Evolutionary conservation across 1,140 invertebrate species (phyloP), one percentile per base, ranked within the genome.

Genomic region (Drosophila pseudoananassae): DNA sequence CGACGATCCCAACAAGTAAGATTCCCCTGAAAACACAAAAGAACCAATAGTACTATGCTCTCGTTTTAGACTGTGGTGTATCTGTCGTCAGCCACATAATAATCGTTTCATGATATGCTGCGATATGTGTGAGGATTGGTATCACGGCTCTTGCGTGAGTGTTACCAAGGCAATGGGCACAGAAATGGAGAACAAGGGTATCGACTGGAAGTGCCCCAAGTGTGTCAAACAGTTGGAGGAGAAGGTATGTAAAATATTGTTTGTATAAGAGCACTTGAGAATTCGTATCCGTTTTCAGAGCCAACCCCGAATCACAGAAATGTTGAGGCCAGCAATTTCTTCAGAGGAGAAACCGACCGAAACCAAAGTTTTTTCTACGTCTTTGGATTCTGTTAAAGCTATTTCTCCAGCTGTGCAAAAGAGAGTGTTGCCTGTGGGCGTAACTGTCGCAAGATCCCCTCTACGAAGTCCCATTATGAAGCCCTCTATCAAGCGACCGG

Each of bases 61-160:
- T 25, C 1, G 17, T 75, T 54, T 29, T 75, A 96, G 96, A 92
- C 93, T 99, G 20, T 99, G 98, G 97, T 99, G 98, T 92, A 97
- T 99, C 83, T 99, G 98, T 91, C 95, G 96, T 80, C 96, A 98
- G 84, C 98, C 98, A 0, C 97, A 99, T 91, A 98, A 98, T 82
- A 98, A 98, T 92, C 94, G 97, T 29, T 99, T 99, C 91, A 99
- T 99, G 98, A 99, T 99, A 87, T 98, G 97, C 90, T 99, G 98
- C 92, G 98, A 99, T 92, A 94, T 94, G 1, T 99, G 98, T 92
- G 96, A 98, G 91, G 97, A 99, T 83, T 99, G 98, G 98, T 99
- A 97, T 90, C 98, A 99, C 92, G 98, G 98, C 6, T 97, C 96
- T 83, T 99, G 98, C 93, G 98, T 99, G 5, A 97, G 97, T 66